These are phyloP conservation scores for Cephalopterus ornatus DNA, from an alignment of 2,113 vertebrate genomes.

Conservation along the genomic window DNA sequence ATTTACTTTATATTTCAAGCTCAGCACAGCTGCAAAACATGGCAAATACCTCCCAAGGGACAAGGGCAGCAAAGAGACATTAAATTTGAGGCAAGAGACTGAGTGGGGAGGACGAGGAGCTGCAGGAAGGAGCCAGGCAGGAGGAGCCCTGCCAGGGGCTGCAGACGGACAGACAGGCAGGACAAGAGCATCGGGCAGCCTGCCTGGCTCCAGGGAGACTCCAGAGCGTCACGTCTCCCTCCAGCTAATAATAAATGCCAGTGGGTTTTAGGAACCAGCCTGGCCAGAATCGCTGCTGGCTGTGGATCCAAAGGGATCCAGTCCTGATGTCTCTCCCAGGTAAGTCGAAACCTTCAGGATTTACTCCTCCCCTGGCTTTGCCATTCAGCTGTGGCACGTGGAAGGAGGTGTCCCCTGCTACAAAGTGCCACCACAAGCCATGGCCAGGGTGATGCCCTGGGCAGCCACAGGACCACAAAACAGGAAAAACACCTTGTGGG, in stretches of 20 bases:
- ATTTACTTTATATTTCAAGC: not conserved
- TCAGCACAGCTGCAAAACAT: accelerated
- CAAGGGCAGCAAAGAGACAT: accelerated
- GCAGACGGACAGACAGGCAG: not conserved
- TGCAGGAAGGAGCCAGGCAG: not conserved
- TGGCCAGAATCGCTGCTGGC: accelerated
- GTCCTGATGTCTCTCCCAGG: accelerated
- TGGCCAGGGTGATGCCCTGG: no score
- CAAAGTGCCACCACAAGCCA: not conserved
- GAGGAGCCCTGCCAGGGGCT: not conserved
- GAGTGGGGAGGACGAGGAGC: not conserved
- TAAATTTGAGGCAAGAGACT: not conserved
- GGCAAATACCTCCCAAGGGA: not conserved
- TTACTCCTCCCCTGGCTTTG: accelerated
- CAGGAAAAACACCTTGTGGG: not conserved
- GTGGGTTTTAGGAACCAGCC: not conserved
- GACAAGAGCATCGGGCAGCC: not conserved
- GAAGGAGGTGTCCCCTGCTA: not conserved
- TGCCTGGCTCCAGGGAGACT: not conserved
- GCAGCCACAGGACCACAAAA: not conserved
- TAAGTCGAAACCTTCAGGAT: not conserved
- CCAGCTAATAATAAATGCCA: not conserved
- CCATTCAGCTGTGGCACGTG: accelerated
- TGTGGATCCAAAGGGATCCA: not conserved
- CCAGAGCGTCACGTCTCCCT: not conserved